These are phyloP conservation scores for Neelides sp. DNA, from an alignment of 1,140 invertebrate genomes.

Conservation along the genomic window DNA sequence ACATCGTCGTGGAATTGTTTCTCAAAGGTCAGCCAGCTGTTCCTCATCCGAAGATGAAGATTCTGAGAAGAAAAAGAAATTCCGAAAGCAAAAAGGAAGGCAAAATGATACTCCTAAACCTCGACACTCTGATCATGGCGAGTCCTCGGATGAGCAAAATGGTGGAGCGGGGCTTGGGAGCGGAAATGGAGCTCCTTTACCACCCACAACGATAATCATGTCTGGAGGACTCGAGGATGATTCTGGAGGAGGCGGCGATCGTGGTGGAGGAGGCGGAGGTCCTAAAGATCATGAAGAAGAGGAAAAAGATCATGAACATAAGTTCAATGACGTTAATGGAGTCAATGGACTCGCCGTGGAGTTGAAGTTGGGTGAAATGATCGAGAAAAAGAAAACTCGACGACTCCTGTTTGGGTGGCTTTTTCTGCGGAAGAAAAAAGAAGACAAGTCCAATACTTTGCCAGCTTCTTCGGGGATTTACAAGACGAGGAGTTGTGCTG, in stretches of 20 bases:
- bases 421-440: neutral
- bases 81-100: constrained; percentile 5
- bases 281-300: too few relatives aligned
- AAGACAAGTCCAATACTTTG: too few relatives aligned
- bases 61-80: constrained; percentile 26
- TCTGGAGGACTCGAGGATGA: neutral
- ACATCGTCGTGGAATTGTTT: constrained; percentile 16
- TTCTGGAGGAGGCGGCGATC: neutral
- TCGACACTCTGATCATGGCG: constrained; percentile 16
- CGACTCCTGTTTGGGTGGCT: neutral
- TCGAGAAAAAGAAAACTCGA: neutral
- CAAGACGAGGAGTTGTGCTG: constrained; percentile 27
- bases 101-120: neutral
- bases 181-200: neutral
- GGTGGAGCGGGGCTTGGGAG: constrained; percentile 1
- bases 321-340: too few relatives aligned
- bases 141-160: constrained; percentile 20
- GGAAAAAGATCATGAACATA: too few relatives aligned
- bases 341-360: too few relatives aligned
- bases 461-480: too few relatives aligned
- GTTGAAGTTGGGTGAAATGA: too few relatives aligned
- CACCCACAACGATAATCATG: constrained; percentile 6
- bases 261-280: too few relatives aligned
- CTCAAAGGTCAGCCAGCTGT: constrained; percentile 23
- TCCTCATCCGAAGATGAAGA: constrained; percentile 26